Conservation (phyloP, 1,140 invertebrate genomes). For the Andrena cerasifolii region DNA sequence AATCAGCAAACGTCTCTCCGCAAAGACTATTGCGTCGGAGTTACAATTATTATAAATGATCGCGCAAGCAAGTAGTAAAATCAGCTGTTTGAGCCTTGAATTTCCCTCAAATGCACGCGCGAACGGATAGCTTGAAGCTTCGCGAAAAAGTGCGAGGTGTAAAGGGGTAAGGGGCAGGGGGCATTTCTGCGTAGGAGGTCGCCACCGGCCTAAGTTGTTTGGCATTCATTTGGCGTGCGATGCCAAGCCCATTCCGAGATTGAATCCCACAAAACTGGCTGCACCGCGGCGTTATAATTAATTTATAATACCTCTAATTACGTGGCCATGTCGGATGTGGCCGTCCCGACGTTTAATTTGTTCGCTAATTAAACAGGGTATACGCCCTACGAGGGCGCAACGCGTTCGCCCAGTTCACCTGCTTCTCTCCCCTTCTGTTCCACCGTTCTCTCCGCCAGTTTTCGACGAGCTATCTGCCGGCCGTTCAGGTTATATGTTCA, state of each 20-base stretch:
- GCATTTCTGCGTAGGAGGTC: constrained; percentile 20
- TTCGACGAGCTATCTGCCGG: constrained; percentile 11
- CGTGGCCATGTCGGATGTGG: constrained; percentile 68
- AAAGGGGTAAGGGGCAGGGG: neutral
- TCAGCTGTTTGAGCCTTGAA: no score
- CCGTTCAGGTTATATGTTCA: constrained; percentile 19
- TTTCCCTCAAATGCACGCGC: no score
- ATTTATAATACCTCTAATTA: constrained; percentile 79
- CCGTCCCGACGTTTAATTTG: constrained; percentile 73
- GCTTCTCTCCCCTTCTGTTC: neutral
- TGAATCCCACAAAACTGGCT: constrained; percentile 73
- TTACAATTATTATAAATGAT: no score
- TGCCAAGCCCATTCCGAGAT: constrained; percentile 70
- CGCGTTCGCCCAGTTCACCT: neutral
- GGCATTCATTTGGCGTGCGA: constrained; percentile 65
- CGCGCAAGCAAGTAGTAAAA: no score
- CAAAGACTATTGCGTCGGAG: no score
- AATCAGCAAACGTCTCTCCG: no score
- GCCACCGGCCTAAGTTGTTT: constrained; percentile 62
- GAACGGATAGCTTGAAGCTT: no score
- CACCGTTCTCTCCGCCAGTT: neutral
- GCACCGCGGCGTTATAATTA: constrained; percentile 71
- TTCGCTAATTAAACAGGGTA: constrained; percentile 76
- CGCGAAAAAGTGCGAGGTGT: neutral
- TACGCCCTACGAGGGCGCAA: constrained; percentile 3